Base-by-base conservation (phyloP, 2,888 invertebrate genomes). In the Heliothis peltigera region DNA sequence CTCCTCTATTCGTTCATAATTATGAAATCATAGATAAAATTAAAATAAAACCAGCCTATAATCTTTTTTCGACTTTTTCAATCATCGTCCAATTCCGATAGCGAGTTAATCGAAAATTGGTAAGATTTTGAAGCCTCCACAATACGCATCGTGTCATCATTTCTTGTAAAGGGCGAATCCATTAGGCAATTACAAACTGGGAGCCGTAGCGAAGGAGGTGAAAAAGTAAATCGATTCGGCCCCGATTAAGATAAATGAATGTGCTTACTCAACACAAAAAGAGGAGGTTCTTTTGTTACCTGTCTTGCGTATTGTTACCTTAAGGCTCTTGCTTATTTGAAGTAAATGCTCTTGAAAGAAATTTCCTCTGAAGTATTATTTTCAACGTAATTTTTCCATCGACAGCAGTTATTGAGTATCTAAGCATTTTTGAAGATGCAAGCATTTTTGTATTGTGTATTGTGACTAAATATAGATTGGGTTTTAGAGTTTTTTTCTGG, bases 181-280 rank as follows among this genome's bases (percentile, higher is more conserved):
- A 68, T 71, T 71, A 64, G 21, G 39, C 64, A 64, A 68, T 68
- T 64, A 64, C 54, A 28, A 49, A 15, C 3, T 17, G n/a, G 18
- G 32, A 49, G 2, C 18, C 52, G n/a, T 2, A 39, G 48, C 54
- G 3, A 8, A 44, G 25, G 3, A 39, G 48, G 42, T 70, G 53
- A 43, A 69, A 39, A 47, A 42, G 53, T 47, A 72, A 64, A 76
- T 70, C 76, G 71, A 72, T 64, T n/a, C 6, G n/a, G 4, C 2
- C 19, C 3, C 53, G 71, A 70, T 64, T 49, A 57, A 64, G 59
- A 64, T 59, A 64, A 75, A 72, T 72, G 53, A 56, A 69, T 55
- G 55, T 59, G 35, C 59, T 54, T 60, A 59, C 56, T 60, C 53
- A 28, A 54, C 64, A 56, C 17, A 53, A 57, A 57, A 72, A 64